These are phyloP conservation scores for Camelus dromedarius DNA, from an alignment of 2,113 vertebrate genomes.

Conservation along the genomic window DNA sequence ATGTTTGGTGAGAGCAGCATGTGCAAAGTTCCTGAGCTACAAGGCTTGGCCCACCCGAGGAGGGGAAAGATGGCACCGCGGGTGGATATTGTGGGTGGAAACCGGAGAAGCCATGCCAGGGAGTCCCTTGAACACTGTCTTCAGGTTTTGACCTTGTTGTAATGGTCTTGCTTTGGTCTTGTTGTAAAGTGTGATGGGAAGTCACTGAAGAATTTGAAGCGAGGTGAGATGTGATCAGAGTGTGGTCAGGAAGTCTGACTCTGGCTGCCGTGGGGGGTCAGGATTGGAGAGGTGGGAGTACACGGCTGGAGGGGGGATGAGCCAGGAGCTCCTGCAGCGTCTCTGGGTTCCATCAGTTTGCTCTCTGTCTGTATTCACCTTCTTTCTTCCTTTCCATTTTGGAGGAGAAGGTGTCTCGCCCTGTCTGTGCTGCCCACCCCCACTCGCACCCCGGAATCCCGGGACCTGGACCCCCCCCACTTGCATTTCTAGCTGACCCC, in stretches of 20 bases:
- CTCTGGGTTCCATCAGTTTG: no score
- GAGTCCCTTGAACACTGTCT: no score
- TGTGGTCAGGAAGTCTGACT: no score
- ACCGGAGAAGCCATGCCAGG: background rate
- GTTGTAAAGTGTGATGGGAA: no score
- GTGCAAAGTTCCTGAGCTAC: background rate
- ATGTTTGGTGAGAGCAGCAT: background rate
- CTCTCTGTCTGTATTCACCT: background rate
- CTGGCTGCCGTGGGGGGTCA: background rate
- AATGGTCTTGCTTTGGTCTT: background rate
- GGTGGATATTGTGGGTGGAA: background rate
- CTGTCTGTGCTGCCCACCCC: background rate
- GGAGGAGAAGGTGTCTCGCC: background rate
- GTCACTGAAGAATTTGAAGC: background rate
- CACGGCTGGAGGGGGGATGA: rapidly evolving
- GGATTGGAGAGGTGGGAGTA: background rate
- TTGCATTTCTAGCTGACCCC: background rate
- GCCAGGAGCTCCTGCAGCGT: rapidly evolving
- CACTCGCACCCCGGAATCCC: no score
- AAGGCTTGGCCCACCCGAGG: rapidly evolving
- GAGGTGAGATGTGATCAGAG: background rate
- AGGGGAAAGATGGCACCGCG: background rate
- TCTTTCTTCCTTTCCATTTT: background rate
- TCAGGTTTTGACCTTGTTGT: background rate
- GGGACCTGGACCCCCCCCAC: background rate